Evolutionary conservation across 2,113 vertebrate genomes (phyloP), one percentile per base, ranked within the genome.

Genomic region (Acinonyx jubatus): DNA sequence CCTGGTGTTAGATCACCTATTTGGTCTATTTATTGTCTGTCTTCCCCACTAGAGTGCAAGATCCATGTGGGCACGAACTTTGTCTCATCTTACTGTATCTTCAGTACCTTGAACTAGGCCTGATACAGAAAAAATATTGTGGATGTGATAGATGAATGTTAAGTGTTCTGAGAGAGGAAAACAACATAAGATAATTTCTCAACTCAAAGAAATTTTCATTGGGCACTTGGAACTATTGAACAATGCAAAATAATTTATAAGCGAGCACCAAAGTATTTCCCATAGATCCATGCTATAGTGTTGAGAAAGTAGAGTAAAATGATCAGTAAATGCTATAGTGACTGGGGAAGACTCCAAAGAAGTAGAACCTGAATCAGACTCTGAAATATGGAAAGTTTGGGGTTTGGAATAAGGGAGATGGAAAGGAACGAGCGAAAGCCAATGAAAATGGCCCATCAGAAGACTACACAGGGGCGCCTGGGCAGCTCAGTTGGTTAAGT

Each of bases 221-320:
- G 48, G 65, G 68, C 31, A 74, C 66, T 63, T 82, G 45, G 45
- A 81, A 74, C 66, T 84, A 50, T 33, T 68, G 38, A 95, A 82
- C 21, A 89, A 85, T 52, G 89, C 21, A 61, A 65, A 92, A 80
- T 71, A 92, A 92, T 74, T 45, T 69, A n/a, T 36, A 94, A 86
- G n/a, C 36, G 65, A 96, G 55, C 92, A 88, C 27, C 27, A 89
- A 96, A 84, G 69, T 89, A 90, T 79, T 88, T 95, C 83, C 36
- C 57, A 68, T 63, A 65, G 45, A 85, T 33, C 80, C 11, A 4
- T 94, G 57, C 74, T 71, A 1, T 45, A 18, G 92, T 68, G 50
- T n/a, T 74, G 29, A 97, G 57, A 91, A 79, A 85, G 89, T 48
- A 41, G 41, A 93, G 48, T 38, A 61, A 93, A 96, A 91, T 66